phyloP scores from a whole-genome alignment of 2,888 invertebrate species.

The Lepidonotus clava region DNA sequence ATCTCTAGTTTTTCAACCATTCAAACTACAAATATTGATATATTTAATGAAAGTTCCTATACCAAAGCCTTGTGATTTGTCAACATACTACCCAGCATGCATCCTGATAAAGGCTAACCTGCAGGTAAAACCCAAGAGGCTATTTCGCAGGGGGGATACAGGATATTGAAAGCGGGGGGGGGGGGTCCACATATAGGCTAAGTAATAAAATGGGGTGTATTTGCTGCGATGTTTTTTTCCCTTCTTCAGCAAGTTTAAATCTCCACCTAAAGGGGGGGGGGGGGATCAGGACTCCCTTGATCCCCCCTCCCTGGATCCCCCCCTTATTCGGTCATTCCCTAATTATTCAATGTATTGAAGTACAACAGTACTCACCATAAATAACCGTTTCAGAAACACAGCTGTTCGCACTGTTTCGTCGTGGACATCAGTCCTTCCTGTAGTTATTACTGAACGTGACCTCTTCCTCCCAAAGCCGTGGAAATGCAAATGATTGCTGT shows the following conservation, averaged over 20 bases:
- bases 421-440: constrained; percentile 48
- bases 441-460: neutral
- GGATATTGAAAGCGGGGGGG: too few relatives aligned
- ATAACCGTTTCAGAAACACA: constrained; percentile 75
- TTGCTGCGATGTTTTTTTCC: neutral
- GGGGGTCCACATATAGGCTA: too few relatives aligned
- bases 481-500: too few relatives aligned
- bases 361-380: constrained; percentile 68
- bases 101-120: too few relatives aligned
- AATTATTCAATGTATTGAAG: too few relatives aligned
- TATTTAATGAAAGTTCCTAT: neutral
- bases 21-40: neutral
- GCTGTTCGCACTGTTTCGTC: constrained; percentile 76
- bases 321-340: neutral
- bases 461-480: neutral
- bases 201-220: too few relatives aligned
- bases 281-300: neutral
- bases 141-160: too few relatives aligned
- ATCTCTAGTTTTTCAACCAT: neutral
- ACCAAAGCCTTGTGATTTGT: too few relatives aligned
- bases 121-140: too few relatives aligned
- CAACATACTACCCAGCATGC: too few relatives aligned
- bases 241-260: neutral
- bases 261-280: neutral
- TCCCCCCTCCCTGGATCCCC: too few relatives aligned